Evolutionary conservation across 2,113 vertebrate genomes (phyloP), one percentile per base, ranked within the genome.

Genomic region (Buteo buteo): DNA sequence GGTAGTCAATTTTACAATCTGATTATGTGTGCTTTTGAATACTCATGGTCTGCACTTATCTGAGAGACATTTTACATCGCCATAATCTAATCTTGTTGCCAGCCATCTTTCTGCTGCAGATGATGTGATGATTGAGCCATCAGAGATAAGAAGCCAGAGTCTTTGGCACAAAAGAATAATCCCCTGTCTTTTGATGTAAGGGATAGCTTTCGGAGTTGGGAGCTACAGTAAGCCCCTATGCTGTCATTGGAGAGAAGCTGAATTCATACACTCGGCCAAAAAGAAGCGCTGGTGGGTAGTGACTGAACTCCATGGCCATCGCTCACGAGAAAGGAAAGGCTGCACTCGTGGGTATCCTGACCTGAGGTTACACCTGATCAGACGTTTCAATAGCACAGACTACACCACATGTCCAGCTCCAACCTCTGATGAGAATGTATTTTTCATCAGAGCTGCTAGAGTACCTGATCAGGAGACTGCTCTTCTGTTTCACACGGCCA

Each of bases 51-150:
- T 72, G 49, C 20, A 7, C 26, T 95, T 91, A 93, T 61, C 70
- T 79, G 69, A 93, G 91, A 94, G 66, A 90, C 65, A 65, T 91
- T 94, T 94, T 95, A 93, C 91, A 90, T 85, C 2, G 0, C 70
- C 84, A 25, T 96, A 91, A 90, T 90, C 92, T 95, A 77, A 93
- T 90, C 82, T 82, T 92, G 28, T 91, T 96, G 66, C 85, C 71
- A 93, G 62, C 57, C 91, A 65, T 87, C 66, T 91, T 94, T 96
- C 88, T 85, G 70, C 57, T 66, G 57, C 45, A 40, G 77, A 32
- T 67, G 77, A 94, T 82, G 70, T 86, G 92, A 87, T 82, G 89
- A 92, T 91, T 87, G 77, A 92, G 86, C 74, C 9, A 1, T 69
- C 86, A 76, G 73, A 94, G 84, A 91, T 94, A 79, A 7, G 40